Evolutionary conservation across 2,888 invertebrate species (phyloP), one percentile per base, ranked within the genome.

Genomic region (Coecobrya sp.): DNA sequence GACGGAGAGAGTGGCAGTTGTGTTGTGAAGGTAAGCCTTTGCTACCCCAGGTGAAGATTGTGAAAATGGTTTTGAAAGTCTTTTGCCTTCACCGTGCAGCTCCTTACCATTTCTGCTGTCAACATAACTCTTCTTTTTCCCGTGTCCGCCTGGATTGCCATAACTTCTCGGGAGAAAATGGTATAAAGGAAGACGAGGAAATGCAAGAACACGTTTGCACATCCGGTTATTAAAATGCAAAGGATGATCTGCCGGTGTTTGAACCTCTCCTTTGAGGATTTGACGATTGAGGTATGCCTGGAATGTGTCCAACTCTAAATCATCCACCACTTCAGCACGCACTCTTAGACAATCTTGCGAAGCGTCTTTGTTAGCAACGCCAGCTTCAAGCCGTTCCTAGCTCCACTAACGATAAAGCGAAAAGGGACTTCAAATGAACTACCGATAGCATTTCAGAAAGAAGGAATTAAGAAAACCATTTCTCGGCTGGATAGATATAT

Each of bases 211-310:
- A 45, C 16, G 16, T 76, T 22, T n/a, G 76, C 36, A 30, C 76
- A 81, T 27, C 81, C 52, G 16, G 81, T 81, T 49, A 79, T 81
- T 81, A 55, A 81, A 81, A 81, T 55, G 81, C 81, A 27, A 30
- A 55, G 81, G 81, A 13, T 68, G 68, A 25, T 30, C 0, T 1
- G 1, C 3, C 16, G 25, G 5, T 13, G 16, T 45, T 49, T 27
- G 55, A 55, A 55, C 55, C 7, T 81, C 30, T 81, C 81, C 55
- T 81, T 55, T 25, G 81, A 81, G 81, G 27, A 55, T 52, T 81
- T 81, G 81, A 55, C 81, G 81, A 30, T 81, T 81, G 55, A 81
- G 55, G 55, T 27, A 81, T 81, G 81, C 81, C 30, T 55, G 81
- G 55, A 81, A 81, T 55, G 52, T 4, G 30, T 81, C 81, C 81